Percentiles rank a stretch among this genome's conserved stretches.
Evolutionary conservation across 2,888 invertebrate genomes (phyloP).

Genomic region (Helobdella robusta): DNA sequence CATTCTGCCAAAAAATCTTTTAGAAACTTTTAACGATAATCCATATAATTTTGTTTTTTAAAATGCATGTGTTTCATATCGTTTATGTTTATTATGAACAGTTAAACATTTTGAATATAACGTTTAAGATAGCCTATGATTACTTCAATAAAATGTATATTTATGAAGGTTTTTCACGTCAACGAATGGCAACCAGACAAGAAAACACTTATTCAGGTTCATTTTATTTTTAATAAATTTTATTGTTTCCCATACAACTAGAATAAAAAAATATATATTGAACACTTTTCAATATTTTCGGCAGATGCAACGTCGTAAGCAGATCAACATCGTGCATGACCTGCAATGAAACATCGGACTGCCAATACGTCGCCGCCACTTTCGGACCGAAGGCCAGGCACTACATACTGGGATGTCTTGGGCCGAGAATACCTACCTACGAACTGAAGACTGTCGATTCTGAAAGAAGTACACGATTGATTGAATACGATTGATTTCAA

Average conservation of each 20-base stretch:
- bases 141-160: too few relatives aligned
- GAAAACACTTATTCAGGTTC: constrained; percentile 71
- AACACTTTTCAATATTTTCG: not conserved
- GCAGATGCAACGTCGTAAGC: constrained; percentile 4
- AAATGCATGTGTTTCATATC: too few relatives aligned
- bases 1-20: too few relatives aligned
- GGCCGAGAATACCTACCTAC: constrained; percentile 68
- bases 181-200: constrained; percentile 59
- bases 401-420: constrained; percentile 79
- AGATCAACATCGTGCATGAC: constrained; percentile 45
- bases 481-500: not conserved
- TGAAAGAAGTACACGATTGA: not conserved
- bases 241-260: not conserved
- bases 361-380: constrained; percentile 62
- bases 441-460: constrained; percentile 33
- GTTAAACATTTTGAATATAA: too few relatives aligned
- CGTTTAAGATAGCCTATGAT: too few relatives aligned
- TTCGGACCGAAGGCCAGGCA: constrained; percentile 62
- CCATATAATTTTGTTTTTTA: too few relatives aligned
- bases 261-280: not conserved
- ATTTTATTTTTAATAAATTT: not conserved
- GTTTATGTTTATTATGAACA: too few relatives aligned
- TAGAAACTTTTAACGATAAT: too few relatives aligned
- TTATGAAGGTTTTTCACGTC: constrained; percentile 72
- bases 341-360: constrained; percentile 68